These are phyloP conservation scores for Pagetopsis macropterus DNA, from an alignment of 2,797 vertebrate species.

Conservation along the genomic window DNA sequence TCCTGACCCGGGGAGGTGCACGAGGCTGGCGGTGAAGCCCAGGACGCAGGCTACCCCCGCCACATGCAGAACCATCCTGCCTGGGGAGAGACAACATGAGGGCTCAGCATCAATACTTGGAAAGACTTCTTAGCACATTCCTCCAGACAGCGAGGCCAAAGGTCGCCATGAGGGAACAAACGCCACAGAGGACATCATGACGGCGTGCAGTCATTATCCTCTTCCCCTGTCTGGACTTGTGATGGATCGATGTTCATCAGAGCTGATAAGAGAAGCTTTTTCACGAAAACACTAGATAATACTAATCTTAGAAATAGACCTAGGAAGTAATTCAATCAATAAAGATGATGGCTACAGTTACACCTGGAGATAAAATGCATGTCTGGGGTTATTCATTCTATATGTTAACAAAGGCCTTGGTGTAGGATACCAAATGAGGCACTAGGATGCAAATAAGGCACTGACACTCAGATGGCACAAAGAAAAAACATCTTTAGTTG, in stretches of 20 bases:
- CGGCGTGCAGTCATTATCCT: constrained; percentile 6
- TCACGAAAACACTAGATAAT: background rate
- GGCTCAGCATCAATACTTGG: constrained; percentile 23
- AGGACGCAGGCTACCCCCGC: constrained; percentile 78
- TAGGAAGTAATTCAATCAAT: background rate
- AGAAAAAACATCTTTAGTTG: too few relatives aligned
- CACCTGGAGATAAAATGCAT: background rate
- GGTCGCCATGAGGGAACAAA: constrained; percentile 6
- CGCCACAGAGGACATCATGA: constrained; percentile 18
- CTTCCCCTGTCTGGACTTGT: constrained; percentile 14
- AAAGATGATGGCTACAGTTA: background rate
- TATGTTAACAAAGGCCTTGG: background rate
- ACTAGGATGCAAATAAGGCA: background rate
- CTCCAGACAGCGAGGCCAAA: constrained; percentile 22
- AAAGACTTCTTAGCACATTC: constrained; percentile 39
- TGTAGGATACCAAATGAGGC: background rate
- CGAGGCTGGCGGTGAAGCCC: constrained; percentile 68
- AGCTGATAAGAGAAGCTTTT: background rate
- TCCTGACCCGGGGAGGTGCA: constrained; percentile 31
- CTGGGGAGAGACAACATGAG: constrained; percentile 46
- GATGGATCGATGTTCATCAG: background rate
- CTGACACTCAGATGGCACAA: background rate
- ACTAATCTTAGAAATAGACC: background rate
- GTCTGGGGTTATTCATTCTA: background rate
- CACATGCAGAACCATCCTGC: constrained; percentile 71